phyloP scores from a whole-genome alignment of 37 sponge, comb jelly and placozoan genomes.

The Hormiphora californensis region DNA sequence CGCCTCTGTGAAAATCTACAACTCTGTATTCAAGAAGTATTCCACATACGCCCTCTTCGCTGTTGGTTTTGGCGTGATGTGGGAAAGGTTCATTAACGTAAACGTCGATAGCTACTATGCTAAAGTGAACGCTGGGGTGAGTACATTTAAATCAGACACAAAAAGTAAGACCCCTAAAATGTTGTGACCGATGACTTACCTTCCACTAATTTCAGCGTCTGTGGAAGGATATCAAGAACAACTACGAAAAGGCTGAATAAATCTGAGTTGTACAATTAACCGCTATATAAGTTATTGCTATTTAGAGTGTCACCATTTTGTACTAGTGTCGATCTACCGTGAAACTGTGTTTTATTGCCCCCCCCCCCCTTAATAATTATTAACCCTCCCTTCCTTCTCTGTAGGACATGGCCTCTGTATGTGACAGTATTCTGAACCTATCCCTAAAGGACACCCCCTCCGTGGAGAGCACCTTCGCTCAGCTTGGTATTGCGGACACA shows the following conservation, averaged over 20 bases:
- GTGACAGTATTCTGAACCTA: no score
- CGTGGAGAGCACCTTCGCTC: background rate
- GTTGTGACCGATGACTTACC: background rate
- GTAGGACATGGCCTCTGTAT: no score
- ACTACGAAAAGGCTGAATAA: conserved; percentile 22
- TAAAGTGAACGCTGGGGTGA: background rate
- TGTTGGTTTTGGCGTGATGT: background rate
- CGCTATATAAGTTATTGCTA: no score
- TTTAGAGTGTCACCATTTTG: no score
- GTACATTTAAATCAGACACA: background rate
- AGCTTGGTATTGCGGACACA: background rate
- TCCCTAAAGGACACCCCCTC: no score
- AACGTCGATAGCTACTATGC: conserved; percentile 14
- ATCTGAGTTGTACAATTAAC: no score
- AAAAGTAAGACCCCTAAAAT: background rate
- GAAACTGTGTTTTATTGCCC: no score
- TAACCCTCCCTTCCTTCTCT: no score
- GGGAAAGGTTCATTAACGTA: conserved; percentile 43
- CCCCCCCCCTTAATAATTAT: no score
- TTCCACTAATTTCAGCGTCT: conserved; percentile 19
- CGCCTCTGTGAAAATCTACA: conserved; percentile 20
- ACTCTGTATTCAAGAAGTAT: background rate
- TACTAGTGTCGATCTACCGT: no score
- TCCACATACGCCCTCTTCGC: conserved; percentile 17
- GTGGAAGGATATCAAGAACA: conserved; percentile 38